Evolutionary conservation across 23 tunicate species (phyloP).

Genomic region (Trididemnum clinides): DNA sequence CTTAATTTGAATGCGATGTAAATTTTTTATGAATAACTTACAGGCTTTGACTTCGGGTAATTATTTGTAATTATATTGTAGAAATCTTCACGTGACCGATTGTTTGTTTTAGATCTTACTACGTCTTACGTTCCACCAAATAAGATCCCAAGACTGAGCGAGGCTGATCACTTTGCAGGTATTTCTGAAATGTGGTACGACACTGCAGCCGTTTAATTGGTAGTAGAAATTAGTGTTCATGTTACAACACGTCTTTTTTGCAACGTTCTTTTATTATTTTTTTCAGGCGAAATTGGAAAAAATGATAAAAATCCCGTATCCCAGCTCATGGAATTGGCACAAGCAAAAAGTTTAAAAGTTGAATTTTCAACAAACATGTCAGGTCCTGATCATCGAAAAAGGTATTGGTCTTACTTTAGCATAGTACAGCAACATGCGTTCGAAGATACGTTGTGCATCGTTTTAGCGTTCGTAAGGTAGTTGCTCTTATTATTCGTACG

Average conservation of each 20-base stretch:
- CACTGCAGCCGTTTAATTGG: not conserved
- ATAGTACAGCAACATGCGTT: too few relatives aligned
- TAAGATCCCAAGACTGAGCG: not conserved
- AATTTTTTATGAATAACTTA: too few relatives aligned
- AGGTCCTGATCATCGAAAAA: slow-evolving; percentile 66
- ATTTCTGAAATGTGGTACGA: too few relatives aligned
- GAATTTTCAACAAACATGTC: slow-evolving; percentile 26
- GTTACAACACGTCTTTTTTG: not conserved
- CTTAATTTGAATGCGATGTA: too few relatives aligned
- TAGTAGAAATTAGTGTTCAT: not conserved
- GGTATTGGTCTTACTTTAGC: slow-evolving; percentile 12
- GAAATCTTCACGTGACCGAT: too few relatives aligned
- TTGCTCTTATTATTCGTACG: too few relatives aligned
- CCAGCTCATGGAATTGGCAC: slow-evolving; percentile 61
- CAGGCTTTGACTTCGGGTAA: too few relatives aligned
- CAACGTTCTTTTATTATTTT: not conserved
- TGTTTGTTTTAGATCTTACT: not conserved
- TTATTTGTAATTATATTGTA: too few relatives aligned
- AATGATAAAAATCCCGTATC: slow-evolving; percentile 68
- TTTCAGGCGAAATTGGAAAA: not conserved
- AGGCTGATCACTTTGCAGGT: not conserved
- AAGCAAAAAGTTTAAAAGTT: slow-evolving; percentile 13
- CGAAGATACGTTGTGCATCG: too few relatives aligned
- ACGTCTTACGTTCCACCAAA: not conserved
- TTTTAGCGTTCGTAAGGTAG: too few relatives aligned